Percentiles rank a stretch among this genome's conserved stretches.
phyloP scores from a whole-genome alignment of 2,888 invertebrate species.

The Eupeodes latifasciatus region DNA sequence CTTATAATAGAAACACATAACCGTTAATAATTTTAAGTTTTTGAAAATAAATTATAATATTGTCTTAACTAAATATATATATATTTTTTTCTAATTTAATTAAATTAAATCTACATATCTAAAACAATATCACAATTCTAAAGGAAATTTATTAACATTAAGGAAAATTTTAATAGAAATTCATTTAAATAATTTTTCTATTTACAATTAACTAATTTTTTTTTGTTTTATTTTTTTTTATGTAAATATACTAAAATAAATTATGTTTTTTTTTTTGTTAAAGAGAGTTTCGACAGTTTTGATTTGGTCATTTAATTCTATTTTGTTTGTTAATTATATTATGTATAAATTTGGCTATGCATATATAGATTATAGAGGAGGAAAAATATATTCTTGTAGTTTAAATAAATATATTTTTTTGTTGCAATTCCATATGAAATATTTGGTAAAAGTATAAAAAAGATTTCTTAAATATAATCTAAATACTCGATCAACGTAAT shows the following conservation, averaged over 20 bases:
- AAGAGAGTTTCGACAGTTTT: conserved; percentile 3
- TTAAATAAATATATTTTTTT: not conserved
- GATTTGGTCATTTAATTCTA: conserved; percentile 31
- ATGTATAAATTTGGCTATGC: not conserved
- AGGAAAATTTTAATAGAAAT: conserved; percentile 20
- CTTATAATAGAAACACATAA: conserved; percentile 59
- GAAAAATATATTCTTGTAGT: not conserved
- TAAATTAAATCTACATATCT: conserved; percentile 32
- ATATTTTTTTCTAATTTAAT: conserved; percentile 25
- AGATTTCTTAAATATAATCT: not conserved
- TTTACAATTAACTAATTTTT: conserved; percentile 25
- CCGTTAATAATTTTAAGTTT: conserved; percentile 47
- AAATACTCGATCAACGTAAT: not conserved
- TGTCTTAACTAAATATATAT: conserved; percentile 5
- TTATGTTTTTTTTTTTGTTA: not conserved
- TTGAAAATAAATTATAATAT: not conserved
- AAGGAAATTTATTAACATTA: conserved; percentile 37
- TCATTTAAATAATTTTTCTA: conserved; percentile 3
- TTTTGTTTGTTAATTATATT: not conserved
- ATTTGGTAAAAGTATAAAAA: not conserved
- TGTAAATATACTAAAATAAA: not conserved
- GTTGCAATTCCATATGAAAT: conserved; percentile 9
- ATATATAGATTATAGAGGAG: not conserved
- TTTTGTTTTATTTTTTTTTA: not conserved
- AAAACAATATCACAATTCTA: conserved; percentile 72